These are phyloP conservation scores for Hesperophylax magnus DNA, from an alignment of 1,140 invertebrate genomes.

Conservation along the genomic window DNA sequence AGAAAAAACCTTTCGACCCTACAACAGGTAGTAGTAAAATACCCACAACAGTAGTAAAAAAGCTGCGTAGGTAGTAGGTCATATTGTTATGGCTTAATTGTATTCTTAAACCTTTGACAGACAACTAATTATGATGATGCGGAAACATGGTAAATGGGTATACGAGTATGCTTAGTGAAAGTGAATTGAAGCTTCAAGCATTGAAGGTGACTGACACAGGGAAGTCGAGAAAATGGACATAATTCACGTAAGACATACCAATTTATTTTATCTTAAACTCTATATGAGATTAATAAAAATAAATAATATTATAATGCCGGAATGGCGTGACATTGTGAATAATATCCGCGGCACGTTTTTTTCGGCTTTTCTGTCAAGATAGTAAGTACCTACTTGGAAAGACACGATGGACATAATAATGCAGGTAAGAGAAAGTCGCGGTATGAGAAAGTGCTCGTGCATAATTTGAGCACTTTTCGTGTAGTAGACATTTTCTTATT, in stretches of 20 bases:
- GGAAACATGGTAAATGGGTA: background rate
- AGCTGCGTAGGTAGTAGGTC: too few species aligned
- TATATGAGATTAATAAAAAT: background rate
- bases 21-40: too few species aligned
- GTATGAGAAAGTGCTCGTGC: too few species aligned
- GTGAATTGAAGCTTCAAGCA: background rate
- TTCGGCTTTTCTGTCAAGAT: too few species aligned
- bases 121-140: background rate
- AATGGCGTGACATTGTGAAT: slow-evolving; percentile 10
- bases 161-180: background rate
- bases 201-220: background rate
- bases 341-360: background rate
- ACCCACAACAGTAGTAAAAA: too few species aligned
- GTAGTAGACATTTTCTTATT: too few species aligned
- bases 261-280: slow-evolving; percentile 7
- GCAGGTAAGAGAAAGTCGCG: too few species aligned
- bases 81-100: too few species aligned
- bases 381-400: too few species aligned
- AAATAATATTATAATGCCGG: background rate
- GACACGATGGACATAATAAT: too few species aligned
- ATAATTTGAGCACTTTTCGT: too few species aligned
- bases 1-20: too few species aligned
- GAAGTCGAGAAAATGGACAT: background rate
- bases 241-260: background rate
- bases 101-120: background rate